Base-by-base conservation (phyloP, 2,797 vertebrate genomes). In the Dipus sagitta region DNA sequence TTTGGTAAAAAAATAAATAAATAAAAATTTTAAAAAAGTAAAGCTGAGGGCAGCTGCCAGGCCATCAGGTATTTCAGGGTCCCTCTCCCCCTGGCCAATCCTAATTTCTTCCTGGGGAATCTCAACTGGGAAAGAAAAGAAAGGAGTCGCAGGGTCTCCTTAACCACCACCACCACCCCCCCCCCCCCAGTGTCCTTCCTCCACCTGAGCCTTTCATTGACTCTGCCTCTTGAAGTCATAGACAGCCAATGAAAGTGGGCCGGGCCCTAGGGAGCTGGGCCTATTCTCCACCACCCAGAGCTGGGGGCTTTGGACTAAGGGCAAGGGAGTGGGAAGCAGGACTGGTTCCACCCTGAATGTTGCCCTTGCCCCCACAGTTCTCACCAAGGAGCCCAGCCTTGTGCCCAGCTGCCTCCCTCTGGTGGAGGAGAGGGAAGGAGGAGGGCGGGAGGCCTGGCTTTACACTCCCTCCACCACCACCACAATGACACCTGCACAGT, bases 51-150 rank as follows among this genome's bases (percentile, higher is more conserved):
- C 34, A 88, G 81, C 70, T 47, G 74, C 70, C 28, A 11, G n/a
- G n/a, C 67, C 71, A 30, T 9, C 68, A 4, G 13, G 32, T 47
- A 58, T 60, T n/a, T n/a, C 89, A 14, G 3, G 26, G 42, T 23
- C 18, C 28, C 21, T 18, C 34, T 47, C 17, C 74, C 64, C 38
- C 6, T 54, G 11, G 20, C 28, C 85, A 85, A 87, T 28, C 65
- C 67, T 79, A 23, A 67, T 62, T 92, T 78, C 85, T 71, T 54
- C 54, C 38, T 52, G n/a, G 15, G 18, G 38, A n/a, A 13, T 67
- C 90, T 91, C 88, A 60, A 71, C 60, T 84, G 58, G 34, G 74
- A 76, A 82, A 30, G 42, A 72, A 78, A 88, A 47, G 26, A 30
- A 42, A 64, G 24, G 77, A 84, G 70, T 81, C 20, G 4, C 47